A percentile compares a stretch with the other conserved stretches of the same genome.
These are phyloP conservation scores for Acrossocheilus wenchowensis DNA, from an alignment of 2,797 vertebrate genomes.

Conservation along the genomic window DNA sequence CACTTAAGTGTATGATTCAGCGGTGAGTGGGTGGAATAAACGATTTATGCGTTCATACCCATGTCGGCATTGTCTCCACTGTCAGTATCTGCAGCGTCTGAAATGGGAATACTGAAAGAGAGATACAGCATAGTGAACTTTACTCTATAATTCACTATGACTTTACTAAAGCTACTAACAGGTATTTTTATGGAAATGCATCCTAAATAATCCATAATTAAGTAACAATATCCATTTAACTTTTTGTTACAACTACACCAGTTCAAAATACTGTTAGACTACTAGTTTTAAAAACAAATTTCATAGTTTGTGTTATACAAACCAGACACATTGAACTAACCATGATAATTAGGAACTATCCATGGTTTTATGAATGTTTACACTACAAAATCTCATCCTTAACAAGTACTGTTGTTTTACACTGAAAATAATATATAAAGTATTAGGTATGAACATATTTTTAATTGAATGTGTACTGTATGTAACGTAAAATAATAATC, in stretches of 20 bases:
- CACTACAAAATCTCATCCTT: too few species aligned
- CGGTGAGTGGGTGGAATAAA: background rate
- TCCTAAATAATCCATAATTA: background rate
- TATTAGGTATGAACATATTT: too few species aligned
- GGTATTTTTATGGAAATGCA: background rate
- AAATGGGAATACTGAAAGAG: conserved; percentile 67
- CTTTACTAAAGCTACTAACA: background rate
- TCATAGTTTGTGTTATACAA: background rate
- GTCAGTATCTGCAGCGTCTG: conserved; percentile 70
- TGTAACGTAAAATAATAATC: too few species aligned
- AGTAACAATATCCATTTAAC: background rate
- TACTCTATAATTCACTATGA: background rate
- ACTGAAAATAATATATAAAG: too few species aligned
- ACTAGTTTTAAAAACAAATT: background rate
- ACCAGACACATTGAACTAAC: background rate
- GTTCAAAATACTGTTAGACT: background rate
- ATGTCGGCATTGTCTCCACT: conserved; percentile 74
- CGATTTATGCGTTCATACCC: conserved; percentile 44
- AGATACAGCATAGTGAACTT: conserved; percentile 47
- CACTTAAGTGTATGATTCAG: conserved; percentile 31
- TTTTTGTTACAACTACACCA: background rate
- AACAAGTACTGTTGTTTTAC: too few species aligned
- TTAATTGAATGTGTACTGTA: too few species aligned
- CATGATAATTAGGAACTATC: background rate
- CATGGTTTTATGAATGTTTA: background rate